A percentile compares a stretch with the other conserved stretches of the same genome.
phyloP scores from a whole-genome alignment of 2,113 vertebrate species.

The Pardalotus punctatus region DNA sequence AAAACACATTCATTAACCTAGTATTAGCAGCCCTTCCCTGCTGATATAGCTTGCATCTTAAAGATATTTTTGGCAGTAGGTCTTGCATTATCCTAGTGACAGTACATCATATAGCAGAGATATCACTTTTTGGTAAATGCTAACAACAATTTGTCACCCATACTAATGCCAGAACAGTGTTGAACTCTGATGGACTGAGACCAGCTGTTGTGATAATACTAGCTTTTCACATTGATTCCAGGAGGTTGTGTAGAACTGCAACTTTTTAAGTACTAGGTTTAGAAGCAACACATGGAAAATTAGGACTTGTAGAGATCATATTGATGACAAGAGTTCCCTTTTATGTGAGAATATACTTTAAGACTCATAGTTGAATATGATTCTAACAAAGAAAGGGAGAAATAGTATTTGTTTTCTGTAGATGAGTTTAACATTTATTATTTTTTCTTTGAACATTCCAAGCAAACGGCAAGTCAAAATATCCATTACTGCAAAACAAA shows the following conservation, averaged over 20 bases:
- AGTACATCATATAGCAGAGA: neutral
- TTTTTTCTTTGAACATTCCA: neutral
- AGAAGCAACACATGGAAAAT: neutral
- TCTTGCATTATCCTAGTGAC: neutral
- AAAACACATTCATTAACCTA: neutral
- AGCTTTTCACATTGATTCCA: neutral
- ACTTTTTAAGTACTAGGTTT: neutral
- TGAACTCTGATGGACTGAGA: constrained; percentile 23
- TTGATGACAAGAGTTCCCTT: neutral
- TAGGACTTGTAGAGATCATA: neutral
- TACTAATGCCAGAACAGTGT: neutral
- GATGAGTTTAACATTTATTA: neutral
- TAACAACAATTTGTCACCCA: neutral
- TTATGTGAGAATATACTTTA: neutral
- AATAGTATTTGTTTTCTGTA: neutral
- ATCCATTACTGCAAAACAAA: neutral
- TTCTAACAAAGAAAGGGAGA: neutral
- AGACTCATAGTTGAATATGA: neutral
- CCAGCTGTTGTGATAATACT: neutral
- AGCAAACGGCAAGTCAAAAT: neutral
- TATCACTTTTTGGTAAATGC: neutral
- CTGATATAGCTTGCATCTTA: neutral
- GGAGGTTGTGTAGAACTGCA: neutral
- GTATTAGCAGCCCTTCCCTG: neutral
- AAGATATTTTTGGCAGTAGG: neutral